Evolutionary conservation across 2,797 vertebrate species (phyloP).

Genomic region (Erethizon dorsatum): DNA sequence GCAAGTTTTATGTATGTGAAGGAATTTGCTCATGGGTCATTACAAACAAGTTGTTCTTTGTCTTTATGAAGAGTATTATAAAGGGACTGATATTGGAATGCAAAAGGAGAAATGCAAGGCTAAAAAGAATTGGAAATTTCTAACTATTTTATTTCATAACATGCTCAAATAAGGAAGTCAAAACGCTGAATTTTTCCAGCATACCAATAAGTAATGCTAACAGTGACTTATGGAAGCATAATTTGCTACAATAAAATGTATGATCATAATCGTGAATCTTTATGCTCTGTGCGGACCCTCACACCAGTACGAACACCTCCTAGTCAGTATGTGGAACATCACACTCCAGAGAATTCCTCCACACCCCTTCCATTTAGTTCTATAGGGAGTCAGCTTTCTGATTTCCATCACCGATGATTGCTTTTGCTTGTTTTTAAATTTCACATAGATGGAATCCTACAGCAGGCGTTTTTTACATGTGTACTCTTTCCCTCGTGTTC

Average conservation of each 20-base stretch:
- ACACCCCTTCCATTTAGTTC: not conserved
- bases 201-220: not conserved
- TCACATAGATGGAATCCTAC: not conserved
- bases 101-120: not conserved
- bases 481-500: not conserved
- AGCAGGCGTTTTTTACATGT: not conserved
- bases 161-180: slow-evolving; percentile 39
- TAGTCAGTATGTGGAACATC: not conserved
- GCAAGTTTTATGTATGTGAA: slow-evolving; percentile 62
- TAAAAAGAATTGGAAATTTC: not conserved
- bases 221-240: not conserved
- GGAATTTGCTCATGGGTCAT: slow-evolving; percentile 46
- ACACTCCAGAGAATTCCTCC: not conserved
- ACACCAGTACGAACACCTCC: not conserved
- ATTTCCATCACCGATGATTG: not conserved
- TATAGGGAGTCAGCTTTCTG: not conserved
- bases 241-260: slow-evolving; percentile 32
- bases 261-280: not conserved
- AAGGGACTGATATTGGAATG: not conserved
- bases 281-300: not conserved
- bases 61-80: not conserved
- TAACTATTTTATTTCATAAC: slow-evolving; percentile 28
- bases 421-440: not conserved
- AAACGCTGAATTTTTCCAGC: not conserved
- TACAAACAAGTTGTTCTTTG: slow-evolving; percentile 45